Percentiles rank a stretch among this genome's conserved stretches.
phyloP scores from a whole-genome alignment of 2,113 vertebrate species.

The Eurypyga helias region DNA sequence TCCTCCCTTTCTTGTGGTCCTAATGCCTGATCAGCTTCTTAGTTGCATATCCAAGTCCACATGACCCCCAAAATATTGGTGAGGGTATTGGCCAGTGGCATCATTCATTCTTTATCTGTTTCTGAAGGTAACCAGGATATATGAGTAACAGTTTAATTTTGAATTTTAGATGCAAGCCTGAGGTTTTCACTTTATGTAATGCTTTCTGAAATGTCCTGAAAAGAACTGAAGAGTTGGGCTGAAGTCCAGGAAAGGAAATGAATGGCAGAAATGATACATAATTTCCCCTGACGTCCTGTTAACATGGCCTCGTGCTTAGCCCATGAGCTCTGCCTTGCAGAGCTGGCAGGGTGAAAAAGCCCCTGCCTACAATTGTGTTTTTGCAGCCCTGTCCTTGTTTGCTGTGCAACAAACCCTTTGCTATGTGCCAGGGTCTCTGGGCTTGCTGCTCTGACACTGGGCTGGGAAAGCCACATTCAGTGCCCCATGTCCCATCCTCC shows the following conservation, averaged over 20 bases:
- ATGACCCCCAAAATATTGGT: not conserved
- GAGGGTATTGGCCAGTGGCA: not conserved
- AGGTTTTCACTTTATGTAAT: slow-evolving; percentile 64
- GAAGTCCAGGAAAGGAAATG: slow-evolving; percentile 64
- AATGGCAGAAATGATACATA: slow-evolving; percentile 62
- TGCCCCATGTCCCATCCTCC: not conserved
- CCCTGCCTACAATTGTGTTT: not conserved
- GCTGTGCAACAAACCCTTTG: not conserved
- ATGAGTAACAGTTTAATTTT: slow-evolving; percentile 27
- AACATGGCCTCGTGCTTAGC: not conserved
- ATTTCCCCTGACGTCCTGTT: slow-evolving; percentile 62
- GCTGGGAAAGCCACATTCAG: accelerated
- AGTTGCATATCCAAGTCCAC: not conserved
- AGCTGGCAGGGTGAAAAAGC: not conserved
- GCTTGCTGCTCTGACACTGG: not conserved
- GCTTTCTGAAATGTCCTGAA: slow-evolving; percentile 62
- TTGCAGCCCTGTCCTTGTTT: not conserved
- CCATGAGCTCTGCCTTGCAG: slow-evolving; percentile 14
- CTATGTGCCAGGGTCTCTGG: not conserved
- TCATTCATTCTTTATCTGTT: not conserved
- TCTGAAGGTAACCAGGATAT: slow-evolving; percentile 31
- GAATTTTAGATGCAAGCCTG: slow-evolving; percentile 42
- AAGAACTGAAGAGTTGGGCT: slow-evolving; percentile 67
- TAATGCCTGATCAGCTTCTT: not conserved
- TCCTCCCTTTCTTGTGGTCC: not conserved